Evolutionary conservation across 2,888 invertebrate species (phyloP).

Genomic region (Agriopis leucophaearia): DNA sequence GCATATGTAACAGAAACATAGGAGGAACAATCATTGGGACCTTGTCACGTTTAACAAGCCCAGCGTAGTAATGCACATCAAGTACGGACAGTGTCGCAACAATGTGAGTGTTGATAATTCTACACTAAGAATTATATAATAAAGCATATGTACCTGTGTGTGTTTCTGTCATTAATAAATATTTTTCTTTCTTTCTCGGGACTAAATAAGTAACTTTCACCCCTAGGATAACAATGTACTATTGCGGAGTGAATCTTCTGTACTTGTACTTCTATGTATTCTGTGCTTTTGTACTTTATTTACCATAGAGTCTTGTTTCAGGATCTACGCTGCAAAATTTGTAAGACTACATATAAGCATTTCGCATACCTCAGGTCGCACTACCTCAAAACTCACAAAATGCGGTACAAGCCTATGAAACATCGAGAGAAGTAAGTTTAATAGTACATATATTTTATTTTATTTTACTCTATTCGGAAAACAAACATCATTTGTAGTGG

Average conservation of each 20-base stretch:
- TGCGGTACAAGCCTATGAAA: constrained; percentile 52
- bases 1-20: constrained; percentile 63
- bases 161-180: too few species aligned
- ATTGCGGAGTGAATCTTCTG: too few species aligned
- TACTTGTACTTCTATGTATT: too few species aligned
- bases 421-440: constrained; percentile 19
- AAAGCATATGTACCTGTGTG: too few species aligned
- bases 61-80: constrained; percentile 64
- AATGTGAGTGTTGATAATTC: constrained; percentile 54
- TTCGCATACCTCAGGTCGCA: constrained; percentile 58
- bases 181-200: too few species aligned
- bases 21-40: constrained; percentile 39
- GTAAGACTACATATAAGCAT: constrained; percentile 57
- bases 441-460: too few species aligned
- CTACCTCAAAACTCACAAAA: constrained; percentile 59
- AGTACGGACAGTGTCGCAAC: constrained; percentile 55
- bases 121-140: constrained; percentile 34
- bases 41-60: constrained; percentile 57
- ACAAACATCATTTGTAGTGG: too few species aligned
- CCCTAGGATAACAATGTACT: too few species aligned
- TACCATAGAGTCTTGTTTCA: constrained; percentile 46
- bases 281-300: too few species aligned
- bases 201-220: too few species aligned
- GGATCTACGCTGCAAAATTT: constrained; percentile 64
- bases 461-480: too few species aligned